Evolutionary conservation across 2,113 vertebrate genomes (phyloP).

Genomic region (Oreotrochilus melanogaster): DNA sequence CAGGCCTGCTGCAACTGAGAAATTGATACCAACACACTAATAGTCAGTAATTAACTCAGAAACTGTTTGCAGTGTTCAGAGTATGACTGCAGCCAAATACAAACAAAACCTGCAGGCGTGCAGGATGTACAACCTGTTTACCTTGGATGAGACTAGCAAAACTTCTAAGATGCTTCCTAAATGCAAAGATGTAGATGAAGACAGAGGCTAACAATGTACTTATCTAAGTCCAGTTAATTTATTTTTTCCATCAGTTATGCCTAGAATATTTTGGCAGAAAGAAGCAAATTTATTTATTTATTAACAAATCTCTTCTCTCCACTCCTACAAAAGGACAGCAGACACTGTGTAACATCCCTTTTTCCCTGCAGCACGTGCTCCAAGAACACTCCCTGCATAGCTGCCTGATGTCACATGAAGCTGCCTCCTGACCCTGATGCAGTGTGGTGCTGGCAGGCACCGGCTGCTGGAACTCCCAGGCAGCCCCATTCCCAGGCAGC

Average conservation of each 20-base stretch:
- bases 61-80: not conserved
- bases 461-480: not conserved
- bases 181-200: not conserved
- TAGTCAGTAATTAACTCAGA: not conserved
- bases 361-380: not conserved
- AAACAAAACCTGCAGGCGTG: not conserved
- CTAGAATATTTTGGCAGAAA: not conserved
- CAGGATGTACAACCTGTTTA: not conserved
- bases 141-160: not conserved
- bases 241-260: not conserved
- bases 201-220: not conserved
- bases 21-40: not conserved
- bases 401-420: not conserved
- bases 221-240: not conserved
- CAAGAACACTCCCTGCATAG: not conserved
- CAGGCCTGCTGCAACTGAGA: not conserved
- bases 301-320: not conserved
- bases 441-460: not conserved
- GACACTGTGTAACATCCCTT: not conserved
- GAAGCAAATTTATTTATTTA: not conserved
- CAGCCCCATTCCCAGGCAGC: not conserved
- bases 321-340: not conserved
- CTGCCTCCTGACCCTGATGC: not conserved
- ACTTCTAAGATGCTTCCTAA: not conserved
- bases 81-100: fast-evolving